phyloP scores from a whole-genome alignment of 2,797 vertebrate species.

The Oreonectes daqikongensis region DNA sequence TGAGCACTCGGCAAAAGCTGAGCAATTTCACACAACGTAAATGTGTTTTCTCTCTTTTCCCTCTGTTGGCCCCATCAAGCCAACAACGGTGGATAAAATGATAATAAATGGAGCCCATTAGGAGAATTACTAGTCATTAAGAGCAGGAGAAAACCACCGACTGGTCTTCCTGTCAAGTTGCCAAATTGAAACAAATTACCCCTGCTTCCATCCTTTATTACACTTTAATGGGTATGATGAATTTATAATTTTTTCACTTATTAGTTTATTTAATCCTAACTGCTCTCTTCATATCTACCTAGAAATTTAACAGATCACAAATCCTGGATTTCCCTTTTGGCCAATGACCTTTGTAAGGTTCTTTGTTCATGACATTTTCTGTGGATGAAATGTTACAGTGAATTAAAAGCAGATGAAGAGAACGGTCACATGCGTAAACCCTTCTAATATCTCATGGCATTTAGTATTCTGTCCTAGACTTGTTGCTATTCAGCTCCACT shows the following conservation, averaged over 20 bases:
- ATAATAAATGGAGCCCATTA: slow-evolving; percentile 83
- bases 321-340: slow-evolving; percentile 5
- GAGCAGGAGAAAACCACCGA: slow-evolving; percentile 74
- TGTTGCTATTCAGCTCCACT: neutral
- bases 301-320: slow-evolving; percentile 5
- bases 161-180: slow-evolving; percentile 78
- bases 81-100: slow-evolving; percentile 74
- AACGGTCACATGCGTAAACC: neutral
- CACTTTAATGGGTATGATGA: slow-evolving; percentile 77
- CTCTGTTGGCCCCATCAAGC: slow-evolving; percentile 63
- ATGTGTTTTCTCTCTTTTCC: slow-evolving; percentile 54
- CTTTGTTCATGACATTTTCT: neutral
- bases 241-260: slow-evolving; percentile 79
- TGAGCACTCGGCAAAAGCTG: slow-evolving; percentile 45
- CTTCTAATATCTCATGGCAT: neutral
- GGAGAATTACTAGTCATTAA: slow-evolving; percentile 81
- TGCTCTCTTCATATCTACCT: slow-evolving; percentile 63
- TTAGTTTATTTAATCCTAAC: slow-evolving; percentile 79
- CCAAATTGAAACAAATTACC: slow-evolving; percentile 83
- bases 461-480: neutral
- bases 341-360: slow-evolving; percentile 36
- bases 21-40: slow-evolving; percentile 66
- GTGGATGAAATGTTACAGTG: slow-evolving; percentile 1
- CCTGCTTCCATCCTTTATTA: slow-evolving; percentile 74
- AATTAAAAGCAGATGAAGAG: neutral